phyloP scores from a whole-genome alignment of 2,888 invertebrate species.

The Trissolcus brochymenae region DNA sequence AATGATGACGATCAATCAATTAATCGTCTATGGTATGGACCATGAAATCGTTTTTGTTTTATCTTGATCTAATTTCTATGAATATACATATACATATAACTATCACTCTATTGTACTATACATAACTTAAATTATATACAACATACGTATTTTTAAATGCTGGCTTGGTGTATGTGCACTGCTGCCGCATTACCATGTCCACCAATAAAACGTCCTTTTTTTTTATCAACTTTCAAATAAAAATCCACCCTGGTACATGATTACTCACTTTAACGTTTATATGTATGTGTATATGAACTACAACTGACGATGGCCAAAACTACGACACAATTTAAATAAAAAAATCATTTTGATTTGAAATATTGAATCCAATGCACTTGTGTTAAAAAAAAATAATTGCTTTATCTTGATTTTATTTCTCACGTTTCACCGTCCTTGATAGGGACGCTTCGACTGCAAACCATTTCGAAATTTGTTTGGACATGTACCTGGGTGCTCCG shows the following conservation, averaged over 20 bases:
- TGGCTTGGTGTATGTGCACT: slow-evolving; percentile 73
- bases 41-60: slow-evolving; percentile 49
- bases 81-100: slow-evolving; percentile 58
- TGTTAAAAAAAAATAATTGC: slow-evolving; percentile 51
- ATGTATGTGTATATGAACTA: slow-evolving; percentile 55
- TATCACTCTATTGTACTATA: slow-evolving; percentile 28
- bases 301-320: slow-evolving; percentile 53
- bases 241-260: slow-evolving; percentile 69
- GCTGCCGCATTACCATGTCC: slow-evolving; percentile 69
- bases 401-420: slow-evolving; percentile 56
- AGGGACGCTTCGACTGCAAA: slow-evolving; percentile 66
- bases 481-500: slow-evolving; percentile 76
- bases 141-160: slow-evolving; percentile 63
- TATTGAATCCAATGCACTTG: slow-evolving; percentile 52
- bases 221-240: slow-evolving; percentile 26
- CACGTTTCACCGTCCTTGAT: slow-evolving; percentile 62
- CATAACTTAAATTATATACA: too few species aligned
- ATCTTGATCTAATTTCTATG: slow-evolving; percentile 34
- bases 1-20: slow-evolving; percentile 34
- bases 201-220: slow-evolving; percentile 56
- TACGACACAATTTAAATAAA: slow-evolving; percentile 48
- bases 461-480: slow-evolving; percentile 67
- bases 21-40: slow-evolving; percentile 46
- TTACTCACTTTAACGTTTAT: slow-evolving; percentile 53
- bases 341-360: slow-evolving; percentile 8